phyloP scores from a whole-genome alignment of 2,113 vertebrate genomes.

The Hymenochirus boettgeri region DNA sequence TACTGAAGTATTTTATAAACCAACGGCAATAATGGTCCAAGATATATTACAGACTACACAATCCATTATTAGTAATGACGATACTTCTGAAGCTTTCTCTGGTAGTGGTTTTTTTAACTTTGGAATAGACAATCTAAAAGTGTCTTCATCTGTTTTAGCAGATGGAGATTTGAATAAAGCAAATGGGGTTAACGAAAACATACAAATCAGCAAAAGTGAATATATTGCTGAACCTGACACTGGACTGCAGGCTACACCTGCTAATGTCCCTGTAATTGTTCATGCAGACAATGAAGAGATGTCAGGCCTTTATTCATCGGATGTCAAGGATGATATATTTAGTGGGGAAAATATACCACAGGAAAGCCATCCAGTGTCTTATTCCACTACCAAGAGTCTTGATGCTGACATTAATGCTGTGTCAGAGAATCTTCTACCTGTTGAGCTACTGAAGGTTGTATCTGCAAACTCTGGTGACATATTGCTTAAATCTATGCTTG shows the following conservation, averaged over 20 bases:
- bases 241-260: constrained; percentile 58
- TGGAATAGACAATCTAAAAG: constrained; percentile 56
- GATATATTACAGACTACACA: constrained; percentile 65
- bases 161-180: constrained; percentile 57
- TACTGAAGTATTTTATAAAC: constrained; percentile 54
- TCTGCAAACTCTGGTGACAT: constrained; percentile 60
- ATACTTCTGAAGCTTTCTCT: constrained; percentile 64
- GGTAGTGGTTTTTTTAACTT: constrained; percentile 66
- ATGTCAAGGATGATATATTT: constrained; percentile 50
- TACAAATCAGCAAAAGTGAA: constrained; percentile 52
- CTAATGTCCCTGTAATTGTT: constrained; percentile 57
- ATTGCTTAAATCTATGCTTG: constrained; percentile 59
- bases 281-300: constrained; percentile 55
- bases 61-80: constrained; percentile 64
- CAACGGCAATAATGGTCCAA: constrained; percentile 56
- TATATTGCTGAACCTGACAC: constrained; percentile 53
- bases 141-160: constrained; percentile 59
- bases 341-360: constrained; percentile 51
- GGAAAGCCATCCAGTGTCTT: constrained; percentile 57
- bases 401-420: constrained; percentile 56
- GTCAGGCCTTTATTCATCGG: constrained; percentile 50
- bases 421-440: constrained; percentile 57
- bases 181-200: constrained; percentile 60
- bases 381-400: constrained; percentile 54
- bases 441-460: constrained; percentile 56